Percentiles rank a stretch among this genome's conserved stretches.
These are phyloP conservation scores for Capitella teleta DNA, from an alignment of 1,140 invertebrate genomes.

Conservation along the genomic window DNA sequence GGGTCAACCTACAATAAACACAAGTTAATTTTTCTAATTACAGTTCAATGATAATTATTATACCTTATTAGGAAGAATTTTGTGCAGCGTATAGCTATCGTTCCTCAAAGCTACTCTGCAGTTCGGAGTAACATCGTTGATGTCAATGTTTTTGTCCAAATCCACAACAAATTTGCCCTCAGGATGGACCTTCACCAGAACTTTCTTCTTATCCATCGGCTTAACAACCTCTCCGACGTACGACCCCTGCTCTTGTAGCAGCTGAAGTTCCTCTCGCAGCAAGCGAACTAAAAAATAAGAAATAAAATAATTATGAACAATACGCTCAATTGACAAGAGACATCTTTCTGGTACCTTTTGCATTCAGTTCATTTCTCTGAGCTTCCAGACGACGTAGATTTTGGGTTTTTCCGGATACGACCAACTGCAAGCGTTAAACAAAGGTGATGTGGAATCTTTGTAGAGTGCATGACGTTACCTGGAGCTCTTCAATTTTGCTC, in stretches of 20 bases:
- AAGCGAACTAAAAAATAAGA: conserved; percentile 64
- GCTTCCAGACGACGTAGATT: conserved; percentile 94
- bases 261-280: conserved; percentile 91
- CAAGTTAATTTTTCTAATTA: no score
- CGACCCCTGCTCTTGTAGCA: conserved; percentile 97
- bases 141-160: conserved; percentile 98
- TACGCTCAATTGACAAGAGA: neutral
- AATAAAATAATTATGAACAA: conserved; percentile 3
- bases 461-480: conserved; percentile 40
- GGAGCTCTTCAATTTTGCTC: conserved; percentile 92
- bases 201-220: conserved; percentile 99
- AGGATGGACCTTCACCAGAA: conserved; percentile 97
- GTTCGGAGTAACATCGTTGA: conserved; percentile 95
- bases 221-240: conserved; percentile 99
- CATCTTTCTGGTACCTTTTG: conserved; percentile 63
- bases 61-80: conserved; percentile 96
- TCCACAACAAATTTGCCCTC: conserved; percentile 99
- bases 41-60: no score
- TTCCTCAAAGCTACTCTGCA: conserved; percentile 94
- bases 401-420: conserved; percentile 94
- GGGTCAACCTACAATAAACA: conserved; percentile 70
- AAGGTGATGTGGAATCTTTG: neutral
- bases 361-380: conserved; percentile 98
- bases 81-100: conserved; percentile 97
- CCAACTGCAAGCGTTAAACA: conserved; percentile 45